Percentiles rank a stretch among this genome's conserved stretches.
Conservation (phyloP, 1,140 invertebrate species). For the Penaeus chinensis region DNA sequence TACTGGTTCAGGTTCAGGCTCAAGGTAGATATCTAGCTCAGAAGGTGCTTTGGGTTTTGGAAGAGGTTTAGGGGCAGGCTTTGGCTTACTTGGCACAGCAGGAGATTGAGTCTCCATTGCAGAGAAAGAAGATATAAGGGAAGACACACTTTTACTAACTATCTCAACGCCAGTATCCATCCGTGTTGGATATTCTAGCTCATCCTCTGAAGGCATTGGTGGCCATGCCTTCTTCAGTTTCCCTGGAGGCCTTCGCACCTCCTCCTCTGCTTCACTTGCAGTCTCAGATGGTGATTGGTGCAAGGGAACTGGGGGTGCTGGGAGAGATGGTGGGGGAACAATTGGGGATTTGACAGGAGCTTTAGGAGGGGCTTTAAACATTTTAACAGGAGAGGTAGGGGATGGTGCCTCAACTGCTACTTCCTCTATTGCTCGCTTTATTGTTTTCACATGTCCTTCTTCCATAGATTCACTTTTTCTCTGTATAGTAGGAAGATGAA, state of each 20-base stretch:
- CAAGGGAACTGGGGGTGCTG: slow-evolving; percentile 21
- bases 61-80: slow-evolving; percentile 11
- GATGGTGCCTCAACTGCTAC: slow-evolving; percentile 52
- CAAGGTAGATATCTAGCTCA: slow-evolving; percentile 18
- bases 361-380: slow-evolving; percentile 48
- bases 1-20: slow-evolving; percentile 44
- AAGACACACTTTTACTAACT: slow-evolving; percentile 47
- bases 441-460: slow-evolving; percentile 62
- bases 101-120: slow-evolving; percentile 13
- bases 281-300: slow-evolving; percentile 33
- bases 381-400: slow-evolving; percentile 48
- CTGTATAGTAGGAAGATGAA: slow-evolving; percentile 55
- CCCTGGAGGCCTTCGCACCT: slow-evolving; percentile 48
- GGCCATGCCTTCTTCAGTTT: slow-evolving; percentile 61
- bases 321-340: not conserved
- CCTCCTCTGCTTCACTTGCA: slow-evolving; percentile 37
- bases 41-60: not conserved
- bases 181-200: slow-evolving; percentile 28
- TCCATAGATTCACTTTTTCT: slow-evolving; percentile 55
- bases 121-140: slow-evolving; percentile 58
- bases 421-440: slow-evolving; percentile 62
- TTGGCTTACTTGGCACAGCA: not conserved
- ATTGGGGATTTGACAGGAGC: slow-evolving; percentile 29
- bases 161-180: slow-evolving; percentile 59
- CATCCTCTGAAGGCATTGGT: slow-evolving; percentile 47